phyloP scores from a whole-genome alignment of 2,113 vertebrate species.

The Butorides virescens region DNA sequence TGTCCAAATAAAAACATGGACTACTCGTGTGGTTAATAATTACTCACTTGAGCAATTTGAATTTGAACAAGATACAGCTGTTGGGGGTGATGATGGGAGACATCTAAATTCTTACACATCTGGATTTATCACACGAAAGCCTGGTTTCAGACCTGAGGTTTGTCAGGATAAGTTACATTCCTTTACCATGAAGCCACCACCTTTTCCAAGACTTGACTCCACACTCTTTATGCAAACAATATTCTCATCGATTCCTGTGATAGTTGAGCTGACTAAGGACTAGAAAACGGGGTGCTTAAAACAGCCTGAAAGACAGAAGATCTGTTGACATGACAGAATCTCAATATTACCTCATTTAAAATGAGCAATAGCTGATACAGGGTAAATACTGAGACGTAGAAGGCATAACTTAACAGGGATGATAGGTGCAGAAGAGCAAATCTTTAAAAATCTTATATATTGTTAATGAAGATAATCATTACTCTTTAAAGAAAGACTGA shows the following conservation, averaged over 20 bases:
- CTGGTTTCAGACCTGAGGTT: not conserved
- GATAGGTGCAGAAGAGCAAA: slow-evolving; percentile 39
- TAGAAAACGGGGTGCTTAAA: not conserved
- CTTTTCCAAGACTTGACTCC: not conserved
- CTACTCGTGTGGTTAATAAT: not conserved
- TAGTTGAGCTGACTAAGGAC: slow-evolving; percentile 53
- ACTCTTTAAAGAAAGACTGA: slow-evolving; percentile 54
- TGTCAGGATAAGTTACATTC: not conserved
- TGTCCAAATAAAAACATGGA: not conserved
- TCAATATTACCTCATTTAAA: slow-evolving; percentile 45
- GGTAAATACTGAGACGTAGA: not conserved
- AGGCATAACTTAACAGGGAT: not conserved
- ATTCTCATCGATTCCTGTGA: slow-evolving; percentile 14
- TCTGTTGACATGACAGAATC: slow-evolving; percentile 54
- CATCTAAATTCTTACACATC: not conserved
- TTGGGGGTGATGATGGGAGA: not conserved
- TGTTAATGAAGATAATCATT: slow-evolving; percentile 70
- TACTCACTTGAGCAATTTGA: not conserved
- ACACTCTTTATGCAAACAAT: not conserved
- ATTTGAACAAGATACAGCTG: not conserved
- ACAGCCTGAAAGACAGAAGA: slow-evolving; percentile 14
- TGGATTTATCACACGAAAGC: not conserved
- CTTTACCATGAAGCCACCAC: not conserved
- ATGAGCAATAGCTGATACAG: slow-evolving; percentile 18
- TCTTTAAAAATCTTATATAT: slow-evolving; percentile 62